These are phyloP conservation scores for Syngnathoides biaculeatus DNA, from an alignment of 2,113 vertebrate genomes.

Conservation along the genomic window DNA sequence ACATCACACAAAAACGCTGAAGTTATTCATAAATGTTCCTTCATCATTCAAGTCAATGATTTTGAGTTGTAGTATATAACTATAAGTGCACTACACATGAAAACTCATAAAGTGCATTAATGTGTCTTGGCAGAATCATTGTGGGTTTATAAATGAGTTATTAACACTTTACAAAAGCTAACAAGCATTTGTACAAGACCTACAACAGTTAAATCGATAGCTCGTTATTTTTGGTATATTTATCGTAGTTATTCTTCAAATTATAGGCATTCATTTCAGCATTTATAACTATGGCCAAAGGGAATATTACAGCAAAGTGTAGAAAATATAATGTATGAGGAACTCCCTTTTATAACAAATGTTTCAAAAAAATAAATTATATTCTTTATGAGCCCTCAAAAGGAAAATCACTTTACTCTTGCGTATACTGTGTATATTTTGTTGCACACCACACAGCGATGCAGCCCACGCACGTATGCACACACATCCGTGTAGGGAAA, in stretches of 20 bases:
- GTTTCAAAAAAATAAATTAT: background rate
- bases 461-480: background rate
- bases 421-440: background rate
- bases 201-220: background rate
- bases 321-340: background rate
- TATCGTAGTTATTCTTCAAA: background rate
- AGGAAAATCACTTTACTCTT: background rate
- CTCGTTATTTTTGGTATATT: background rate
- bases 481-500: background rate
- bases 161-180: background rate
- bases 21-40: background rate
- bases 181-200: background rate
- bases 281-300: background rate
- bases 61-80: background rate
- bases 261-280: background rate
- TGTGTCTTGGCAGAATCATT: background rate
- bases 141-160: background rate
- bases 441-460: background rate
- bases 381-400: background rate
- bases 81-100: background rate
- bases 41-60: background rate
- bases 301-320: background rate
- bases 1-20: background rate
- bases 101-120: background rate
- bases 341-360: background rate